Evolutionary conservation across 2,888 invertebrate genomes (phyloP).

Genomic region (Pheosia gnoma): DNA sequence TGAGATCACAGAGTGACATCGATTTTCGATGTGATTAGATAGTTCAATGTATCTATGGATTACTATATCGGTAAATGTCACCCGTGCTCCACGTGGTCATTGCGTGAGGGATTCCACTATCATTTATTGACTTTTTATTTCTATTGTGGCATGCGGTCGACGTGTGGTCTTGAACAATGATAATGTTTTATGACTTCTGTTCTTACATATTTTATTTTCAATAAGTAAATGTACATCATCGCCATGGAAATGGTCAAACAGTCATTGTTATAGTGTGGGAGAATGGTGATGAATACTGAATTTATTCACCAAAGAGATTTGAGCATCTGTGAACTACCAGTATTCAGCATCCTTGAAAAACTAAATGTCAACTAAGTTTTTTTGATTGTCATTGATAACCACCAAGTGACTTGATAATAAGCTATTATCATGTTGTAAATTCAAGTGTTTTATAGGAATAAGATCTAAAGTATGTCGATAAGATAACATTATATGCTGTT

Average conservation of each 20-base stretch:
- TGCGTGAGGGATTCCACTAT: constrained; percentile 30
- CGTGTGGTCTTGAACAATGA: constrained; percentile 2
- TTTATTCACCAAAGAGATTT: not conserved
- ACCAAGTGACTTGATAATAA: constrained; percentile 13
- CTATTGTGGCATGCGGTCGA: constrained; percentile 1
- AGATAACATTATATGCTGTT: constrained; percentile 26
- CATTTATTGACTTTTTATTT: constrained; percentile 20
- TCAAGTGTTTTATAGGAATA: constrained; percentile 23
- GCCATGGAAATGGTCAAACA: no score
- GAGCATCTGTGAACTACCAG: not conserved
- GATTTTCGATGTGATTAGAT: constrained; percentile 6
- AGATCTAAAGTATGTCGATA: constrained; percentile 27
- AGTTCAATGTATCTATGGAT: constrained; percentile 4
- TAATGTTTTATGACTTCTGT: not conserved
- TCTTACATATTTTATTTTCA: not conserved
- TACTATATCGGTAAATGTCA: constrained; percentile 7
- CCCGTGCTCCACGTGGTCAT: constrained; percentile 13
- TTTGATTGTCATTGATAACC: not conserved
- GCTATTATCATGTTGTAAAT: constrained; percentile 24
- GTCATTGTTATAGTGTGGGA: no score
- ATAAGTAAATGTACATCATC: no score
- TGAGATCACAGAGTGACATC: not conserved
- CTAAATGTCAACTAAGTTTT: not conserved
- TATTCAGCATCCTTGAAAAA: not conserved
- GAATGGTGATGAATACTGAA: not conserved